Evolutionary conservation across 2,113 vertebrate genomes (phyloP), one percentile per base, ranked within the genome.

Genomic region (Trichechus manatus): DNA sequence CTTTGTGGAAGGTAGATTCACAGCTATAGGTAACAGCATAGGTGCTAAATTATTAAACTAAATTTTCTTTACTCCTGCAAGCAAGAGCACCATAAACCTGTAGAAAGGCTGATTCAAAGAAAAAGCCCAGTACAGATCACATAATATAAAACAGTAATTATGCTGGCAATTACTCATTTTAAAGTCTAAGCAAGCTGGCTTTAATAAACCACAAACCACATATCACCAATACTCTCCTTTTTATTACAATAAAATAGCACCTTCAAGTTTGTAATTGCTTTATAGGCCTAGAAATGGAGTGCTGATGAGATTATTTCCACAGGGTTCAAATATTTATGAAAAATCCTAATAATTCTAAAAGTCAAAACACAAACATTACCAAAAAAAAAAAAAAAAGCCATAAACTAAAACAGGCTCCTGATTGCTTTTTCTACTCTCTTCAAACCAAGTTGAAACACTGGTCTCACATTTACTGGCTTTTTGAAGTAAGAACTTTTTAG

Each of bases 291-390:
- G 97, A 98, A 98, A 98, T 97, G 98, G 78, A 97, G 97, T 96
- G 96, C 89, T 98, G 93, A 98, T 98, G 98, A 97, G 91, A 97
- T 95, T 98, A 98, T 96, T 98, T 94, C 93, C 83, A 97, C n/a
- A 61, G 97, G 97, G 94, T 98, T 88, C 88, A 98, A 98, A 98
- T 96, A 97, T 97, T 98, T 98, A 97, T 85, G 97, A 97, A 98
- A 98, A 98, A 96, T 97, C 53, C 87, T 94, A 98, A 97, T 97
- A 92, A 91, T 97, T 95, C 97, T 95, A 97, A 87, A 97, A 98
- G 92, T 97, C 93, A 98, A 96, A 97, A 98, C 95, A 92, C 95
- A 98, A 98, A 96, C 75, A 96, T 25, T 92, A 95, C 14, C 9
- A 93, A 70, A 66, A 96, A 82, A 89, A 22, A 61, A 81, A 44